Evolutionary conservation across 1,140 invertebrate genomes (phyloP), one percentile per base, ranked within the genome.

Genomic region (Laupala kohalensis): DNA sequence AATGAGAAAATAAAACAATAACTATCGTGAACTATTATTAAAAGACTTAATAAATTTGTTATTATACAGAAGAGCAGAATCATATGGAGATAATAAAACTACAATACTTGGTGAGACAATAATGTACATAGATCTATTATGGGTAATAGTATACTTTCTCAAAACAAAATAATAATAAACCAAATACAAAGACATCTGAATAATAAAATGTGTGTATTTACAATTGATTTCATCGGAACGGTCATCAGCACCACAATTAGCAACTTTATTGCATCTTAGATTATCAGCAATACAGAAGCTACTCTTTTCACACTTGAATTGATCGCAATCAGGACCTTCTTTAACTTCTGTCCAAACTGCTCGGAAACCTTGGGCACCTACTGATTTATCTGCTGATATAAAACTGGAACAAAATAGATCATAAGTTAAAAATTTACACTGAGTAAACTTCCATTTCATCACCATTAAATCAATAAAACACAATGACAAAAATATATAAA

Each of bases 341-440:
- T 84, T 83, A 73, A 92, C 88, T 84, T 96, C 94, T 24, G 94
- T 95, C 93, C 93, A 96, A 66, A 94, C 87, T 26, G 91, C 91
- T 75, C 89, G 88, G 81, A 95, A 97, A 69, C 94, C 94, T 77
- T 88, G 84, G 71, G 87, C 86, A 66, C 92, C 92, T 15, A 91
- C 90, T 64, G 91, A 90, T 82, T 93, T 94, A 77, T 92, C 90
- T 63, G 91, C 90, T 71, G 89, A 90, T 75, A 91, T 90, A 79
- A 94, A 93, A 80, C 91, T 92, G 82, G 75, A 79, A 81, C 80
- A 29, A 23, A 68, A 13, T 15, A 28, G 27, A 13, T 13, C 1
- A 15, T 13, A 15, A n/a, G 19, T 64, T 6, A 2, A 64, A 1
- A n/a, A 1, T 15, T 62, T 15, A 62, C 13, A 62, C 2, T 62